phyloP scores from a whole-genome alignment of 2,113 vertebrate genomes.

The Narcine bancroftii region DNA sequence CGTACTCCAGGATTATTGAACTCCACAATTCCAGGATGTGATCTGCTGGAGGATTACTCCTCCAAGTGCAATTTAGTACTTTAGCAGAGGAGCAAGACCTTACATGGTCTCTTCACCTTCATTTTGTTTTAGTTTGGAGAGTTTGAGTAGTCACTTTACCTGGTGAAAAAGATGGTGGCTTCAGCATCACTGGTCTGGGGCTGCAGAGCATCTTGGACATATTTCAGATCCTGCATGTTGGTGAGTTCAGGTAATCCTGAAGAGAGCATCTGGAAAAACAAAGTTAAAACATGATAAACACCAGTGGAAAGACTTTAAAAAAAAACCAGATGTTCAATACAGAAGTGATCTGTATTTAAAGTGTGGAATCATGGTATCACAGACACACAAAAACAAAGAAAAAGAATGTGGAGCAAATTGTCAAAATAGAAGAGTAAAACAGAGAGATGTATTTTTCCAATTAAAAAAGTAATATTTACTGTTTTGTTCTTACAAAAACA shows the following conservation, averaged over 20 bases:
- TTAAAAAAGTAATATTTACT: too few species aligned
- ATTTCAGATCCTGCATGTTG: conserved; percentile 83
- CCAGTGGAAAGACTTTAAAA: conserved; percentile 26
- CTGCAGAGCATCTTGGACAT: conserved; percentile 89
- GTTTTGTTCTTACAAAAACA: too few species aligned
- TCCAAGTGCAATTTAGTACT: background rate
- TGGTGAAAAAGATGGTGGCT: conserved; percentile 95
- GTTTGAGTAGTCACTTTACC: conserved; percentile 56
- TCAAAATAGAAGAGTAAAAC: background rate
- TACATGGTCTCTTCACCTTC: background rate
- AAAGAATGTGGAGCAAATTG: background rate
- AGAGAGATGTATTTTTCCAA: too few species aligned
- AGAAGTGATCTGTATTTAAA: background rate
- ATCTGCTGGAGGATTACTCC: background rate
- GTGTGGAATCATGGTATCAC: background rate
- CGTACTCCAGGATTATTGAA: background rate
- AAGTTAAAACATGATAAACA: background rate
- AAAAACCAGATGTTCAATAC: conserved; percentile 26
- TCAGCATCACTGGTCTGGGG: conserved; percentile 90
- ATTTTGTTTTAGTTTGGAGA: background rate
- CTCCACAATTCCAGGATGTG: background rate
- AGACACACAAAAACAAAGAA: background rate
- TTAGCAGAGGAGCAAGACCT: background rate
- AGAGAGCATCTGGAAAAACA: conserved; percentile 73
- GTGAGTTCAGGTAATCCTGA: conserved; percentile 88